Evolutionary conservation across 2,888 invertebrate genomes (phyloP).

Genomic region (Hyalella azteca): DNA sequence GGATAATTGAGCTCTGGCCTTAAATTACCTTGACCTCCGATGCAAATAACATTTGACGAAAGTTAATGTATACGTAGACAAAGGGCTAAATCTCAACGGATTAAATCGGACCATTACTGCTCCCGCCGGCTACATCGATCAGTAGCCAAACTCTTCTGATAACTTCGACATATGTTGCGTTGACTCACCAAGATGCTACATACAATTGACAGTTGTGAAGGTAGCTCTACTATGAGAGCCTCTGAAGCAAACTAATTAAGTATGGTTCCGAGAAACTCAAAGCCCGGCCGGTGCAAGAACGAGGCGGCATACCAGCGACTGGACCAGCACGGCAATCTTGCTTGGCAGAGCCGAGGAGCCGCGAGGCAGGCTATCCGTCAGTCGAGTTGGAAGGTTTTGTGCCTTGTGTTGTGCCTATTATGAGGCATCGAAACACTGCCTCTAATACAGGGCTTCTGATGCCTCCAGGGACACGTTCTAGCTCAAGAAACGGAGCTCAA

Average conservation of each 20-base stretch:
- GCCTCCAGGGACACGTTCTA: slow-evolving; percentile 16
- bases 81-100: too few relatives aligned
- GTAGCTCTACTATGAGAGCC: background rate
- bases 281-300: background rate
- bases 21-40: too few relatives aligned
- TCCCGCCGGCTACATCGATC: too few relatives aligned
- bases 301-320: background rate
- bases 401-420: slow-evolving; percentile 21
- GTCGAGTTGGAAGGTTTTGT: background rate
- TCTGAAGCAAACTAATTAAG: slow-evolving; percentile 10
- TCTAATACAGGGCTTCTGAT: slow-evolving; percentile 14
- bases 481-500: slow-evolving; percentile 16
- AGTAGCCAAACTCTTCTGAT: too few relatives aligned
- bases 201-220: too few relatives aligned
- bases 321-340: background rate
- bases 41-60: too few relatives aligned
- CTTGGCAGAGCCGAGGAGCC: background rate
- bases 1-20: too few relatives aligned
- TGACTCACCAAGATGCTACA: too few relatives aligned
- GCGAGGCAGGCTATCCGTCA: background rate
- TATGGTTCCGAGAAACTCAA: background rate
- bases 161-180: too few relatives aligned
- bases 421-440: slow-evolving; percentile 13
- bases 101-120: too few relatives aligned
- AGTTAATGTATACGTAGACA: too few relatives aligned